These are phyloP conservation scores for Trachymyrmex cornetzi DNA, from an alignment of 1,140 invertebrate genomes.

Conservation along the genomic window DNA sequence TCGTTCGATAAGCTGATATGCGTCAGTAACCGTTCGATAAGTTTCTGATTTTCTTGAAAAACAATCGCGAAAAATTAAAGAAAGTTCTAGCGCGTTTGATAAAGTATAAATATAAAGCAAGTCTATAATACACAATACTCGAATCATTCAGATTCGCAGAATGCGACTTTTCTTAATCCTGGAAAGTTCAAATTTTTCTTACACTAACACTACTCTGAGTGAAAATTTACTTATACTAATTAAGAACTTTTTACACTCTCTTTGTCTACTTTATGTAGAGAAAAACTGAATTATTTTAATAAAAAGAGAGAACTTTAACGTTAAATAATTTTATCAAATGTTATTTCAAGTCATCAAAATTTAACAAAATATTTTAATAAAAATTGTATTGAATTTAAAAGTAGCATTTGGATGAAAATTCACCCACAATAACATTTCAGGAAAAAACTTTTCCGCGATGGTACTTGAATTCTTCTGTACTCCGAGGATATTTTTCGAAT, in stretches of 20 bases:
- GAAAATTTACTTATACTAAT: too few relatives aligned
- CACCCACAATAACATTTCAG: too few relatives aligned
- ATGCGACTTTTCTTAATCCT: background rate
- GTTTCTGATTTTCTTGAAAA: background rate
- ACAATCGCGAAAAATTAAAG: background rate
- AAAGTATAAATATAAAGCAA: too few relatives aligned
- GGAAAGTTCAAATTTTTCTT: too few relatives aligned
- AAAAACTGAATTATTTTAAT: too few relatives aligned
- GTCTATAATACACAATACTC: too few relatives aligned
- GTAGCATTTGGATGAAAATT: too few relatives aligned
- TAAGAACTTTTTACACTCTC: too few relatives aligned
- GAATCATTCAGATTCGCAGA: background rate
- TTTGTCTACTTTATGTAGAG: too few relatives aligned
- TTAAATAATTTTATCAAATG: background rate
- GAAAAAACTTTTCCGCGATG: background rate
- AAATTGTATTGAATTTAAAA: background rate
- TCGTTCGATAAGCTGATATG: constrained; percentile 1
- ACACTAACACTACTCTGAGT: too few relatives aligned
- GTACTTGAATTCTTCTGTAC: too few relatives aligned
- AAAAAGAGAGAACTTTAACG: background rate
- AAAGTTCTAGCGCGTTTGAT: too few relatives aligned
- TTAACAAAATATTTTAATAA: background rate
- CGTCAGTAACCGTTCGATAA: background rate
- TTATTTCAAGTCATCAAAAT: background rate
- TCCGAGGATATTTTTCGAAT: background rate